phyloP scores from a whole-genome alignment of 2,888 invertebrate species.

The Euclidia mi region DNA sequence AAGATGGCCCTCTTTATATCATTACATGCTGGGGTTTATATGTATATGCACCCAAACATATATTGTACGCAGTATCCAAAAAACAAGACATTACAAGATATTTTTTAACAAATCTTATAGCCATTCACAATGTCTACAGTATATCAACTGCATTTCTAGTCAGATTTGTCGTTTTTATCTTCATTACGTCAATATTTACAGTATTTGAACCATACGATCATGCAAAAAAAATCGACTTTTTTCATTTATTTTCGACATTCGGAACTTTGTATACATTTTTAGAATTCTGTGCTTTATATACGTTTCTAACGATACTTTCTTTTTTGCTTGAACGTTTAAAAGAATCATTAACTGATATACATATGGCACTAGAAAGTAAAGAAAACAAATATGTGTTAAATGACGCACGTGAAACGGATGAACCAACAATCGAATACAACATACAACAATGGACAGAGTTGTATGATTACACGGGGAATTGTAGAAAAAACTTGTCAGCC shows the following conservation, averaged over 20 bases:
- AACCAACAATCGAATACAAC: background rate
- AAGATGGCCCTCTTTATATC: background rate
- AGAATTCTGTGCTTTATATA: background rate
- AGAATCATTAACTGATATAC: background rate
- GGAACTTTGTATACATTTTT: background rate
- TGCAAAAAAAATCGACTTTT: no score
- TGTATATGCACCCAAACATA: background rate
- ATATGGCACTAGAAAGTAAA: background rate
- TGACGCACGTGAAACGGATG: background rate
- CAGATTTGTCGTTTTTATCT: background rate
- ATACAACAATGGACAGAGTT: background rate
- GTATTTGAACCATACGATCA: background rate
- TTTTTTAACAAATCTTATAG: background rate
- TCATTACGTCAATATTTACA: background rate
- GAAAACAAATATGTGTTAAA: background rate
- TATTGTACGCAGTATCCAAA: background rate
- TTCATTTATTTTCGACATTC: background rate
- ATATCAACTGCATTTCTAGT: background rate
- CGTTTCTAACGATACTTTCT: background rate
- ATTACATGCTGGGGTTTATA: background rate
- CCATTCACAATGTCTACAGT: background rate
- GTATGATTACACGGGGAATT: background rate
- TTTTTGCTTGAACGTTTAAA: background rate
- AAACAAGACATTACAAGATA: background rate
- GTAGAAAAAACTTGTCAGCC: background rate